These are phyloP conservation scores for Sarcophaga subvicina DNA, from an alignment of 2,888 invertebrate genomes.

Conservation along the genomic window DNA sequence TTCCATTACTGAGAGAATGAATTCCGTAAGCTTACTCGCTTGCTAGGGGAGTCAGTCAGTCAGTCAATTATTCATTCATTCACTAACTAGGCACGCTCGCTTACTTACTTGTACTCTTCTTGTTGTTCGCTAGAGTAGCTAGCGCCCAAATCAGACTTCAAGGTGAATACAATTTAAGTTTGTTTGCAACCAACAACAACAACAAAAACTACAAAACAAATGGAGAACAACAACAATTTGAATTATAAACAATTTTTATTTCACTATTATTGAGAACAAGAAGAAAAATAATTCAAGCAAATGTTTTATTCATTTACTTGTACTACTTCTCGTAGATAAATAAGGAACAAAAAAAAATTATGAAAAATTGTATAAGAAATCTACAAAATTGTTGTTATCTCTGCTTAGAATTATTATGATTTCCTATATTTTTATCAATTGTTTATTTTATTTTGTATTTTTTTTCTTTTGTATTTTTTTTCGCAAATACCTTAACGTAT, in stretches of 20 bases:
- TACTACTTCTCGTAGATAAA: too few species aligned
- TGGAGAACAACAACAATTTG: too few species aligned
- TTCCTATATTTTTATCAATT: too few species aligned
- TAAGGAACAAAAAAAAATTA: too few species aligned
- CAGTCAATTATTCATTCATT: neutral
- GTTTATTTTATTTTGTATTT: too few species aligned
- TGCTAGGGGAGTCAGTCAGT: neutral
- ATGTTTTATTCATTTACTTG: neutral
- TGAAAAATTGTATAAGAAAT: too few species aligned
- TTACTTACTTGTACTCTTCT: neutral
- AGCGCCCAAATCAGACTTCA: constrained; percentile 59
- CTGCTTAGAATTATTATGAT: too few species aligned
- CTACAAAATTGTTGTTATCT: too few species aligned
- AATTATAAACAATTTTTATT: neutral
- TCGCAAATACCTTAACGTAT: too few species aligned
- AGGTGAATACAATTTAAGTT: constrained; percentile 67
- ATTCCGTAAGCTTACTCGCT: constrained; percentile 9
- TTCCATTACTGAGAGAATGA: constrained; percentile 29
- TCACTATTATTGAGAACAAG: neutral
- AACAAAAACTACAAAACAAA: neutral
- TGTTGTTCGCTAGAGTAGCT: neutral
- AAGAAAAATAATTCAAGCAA: neutral
- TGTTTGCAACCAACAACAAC: constrained; percentile 44
- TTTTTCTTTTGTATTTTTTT: too few species aligned
- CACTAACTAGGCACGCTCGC: constrained; percentile 2